Conservation (phyloP, 2,797 vertebrate species). For the Delichon dasypus region DNA sequence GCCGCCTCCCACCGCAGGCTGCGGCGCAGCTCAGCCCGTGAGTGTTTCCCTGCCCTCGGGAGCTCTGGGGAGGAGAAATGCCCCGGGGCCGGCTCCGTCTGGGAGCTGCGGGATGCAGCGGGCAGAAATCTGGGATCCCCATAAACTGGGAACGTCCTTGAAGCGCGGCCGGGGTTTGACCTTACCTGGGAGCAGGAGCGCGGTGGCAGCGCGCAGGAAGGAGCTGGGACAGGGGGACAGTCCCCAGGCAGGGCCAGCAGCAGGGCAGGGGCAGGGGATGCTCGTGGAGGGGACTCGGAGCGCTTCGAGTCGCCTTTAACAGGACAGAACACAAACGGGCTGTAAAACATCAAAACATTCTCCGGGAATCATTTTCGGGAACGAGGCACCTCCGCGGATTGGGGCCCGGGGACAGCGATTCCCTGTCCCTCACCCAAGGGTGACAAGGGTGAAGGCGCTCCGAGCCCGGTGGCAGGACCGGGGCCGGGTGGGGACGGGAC, state of each 20-base stretch:
- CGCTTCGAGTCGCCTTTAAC: neutral
- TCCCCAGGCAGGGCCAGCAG: neutral
- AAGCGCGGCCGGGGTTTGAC: accelerated
- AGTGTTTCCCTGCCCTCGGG: neutral
- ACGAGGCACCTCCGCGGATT: accelerated
- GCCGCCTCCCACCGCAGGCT: neutral
- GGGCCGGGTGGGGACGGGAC: neutral
- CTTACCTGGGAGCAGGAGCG: neutral
- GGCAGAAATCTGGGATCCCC: neutral
- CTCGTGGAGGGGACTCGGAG: neutral
- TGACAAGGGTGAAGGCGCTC: neutral
- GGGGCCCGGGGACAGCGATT: neutral
- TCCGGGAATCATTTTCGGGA: neutral
- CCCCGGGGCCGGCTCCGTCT: accelerated
- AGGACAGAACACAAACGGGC: accelerated
- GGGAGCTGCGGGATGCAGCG: neutral
- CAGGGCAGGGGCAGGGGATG: no score
- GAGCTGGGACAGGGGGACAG: neutral
- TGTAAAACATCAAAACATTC: neutral
- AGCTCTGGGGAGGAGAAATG: neutral
- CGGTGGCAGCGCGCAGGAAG: neutral
- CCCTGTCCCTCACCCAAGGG: no score
- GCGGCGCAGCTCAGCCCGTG: slow-evolving; percentile 16
- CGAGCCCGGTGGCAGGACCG: neutral
- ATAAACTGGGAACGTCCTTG: neutral